phyloP scores from a whole-genome alignment of 2,797 vertebrate species.

The Octomys mimax region DNA sequence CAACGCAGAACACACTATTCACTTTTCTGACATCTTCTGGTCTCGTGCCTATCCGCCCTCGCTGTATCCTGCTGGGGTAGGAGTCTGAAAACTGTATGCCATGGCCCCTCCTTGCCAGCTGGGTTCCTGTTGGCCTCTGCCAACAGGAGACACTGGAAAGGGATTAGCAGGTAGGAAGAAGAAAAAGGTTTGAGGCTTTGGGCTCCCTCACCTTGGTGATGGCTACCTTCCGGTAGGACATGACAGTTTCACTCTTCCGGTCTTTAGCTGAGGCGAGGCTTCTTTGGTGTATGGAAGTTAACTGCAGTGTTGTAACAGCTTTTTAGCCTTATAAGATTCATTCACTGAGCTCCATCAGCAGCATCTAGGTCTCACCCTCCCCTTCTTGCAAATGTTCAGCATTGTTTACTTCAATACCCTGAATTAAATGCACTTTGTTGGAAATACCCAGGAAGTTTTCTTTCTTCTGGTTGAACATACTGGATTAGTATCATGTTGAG shows the following conservation, averaged over 20 bases:
- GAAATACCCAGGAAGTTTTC: slow-evolving; percentile 13
- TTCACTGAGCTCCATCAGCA: background rate
- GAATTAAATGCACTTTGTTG: slow-evolving; percentile 26
- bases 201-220: background rate
- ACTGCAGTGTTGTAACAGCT: background rate
- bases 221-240: background rate
- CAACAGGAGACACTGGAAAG: background rate
- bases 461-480: background rate
- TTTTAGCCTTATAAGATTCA: background rate
- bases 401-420: background rate
- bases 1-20: background rate
- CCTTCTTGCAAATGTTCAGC: background rate
- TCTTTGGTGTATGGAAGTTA: background rate
- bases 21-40: background rate
- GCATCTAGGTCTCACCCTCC: background rate
- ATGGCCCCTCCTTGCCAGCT: background rate
- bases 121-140: background rate
- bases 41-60: background rate
- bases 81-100: background rate
- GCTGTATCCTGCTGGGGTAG: background rate
- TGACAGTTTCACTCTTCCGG: background rate
- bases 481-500: background rate
- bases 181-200: background rate
- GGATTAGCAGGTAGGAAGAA: background rate
- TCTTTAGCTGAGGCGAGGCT: background rate